phyloP scores from a whole-genome alignment of 2,888 invertebrate genomes.

The Uropetala carovei region DNA sequence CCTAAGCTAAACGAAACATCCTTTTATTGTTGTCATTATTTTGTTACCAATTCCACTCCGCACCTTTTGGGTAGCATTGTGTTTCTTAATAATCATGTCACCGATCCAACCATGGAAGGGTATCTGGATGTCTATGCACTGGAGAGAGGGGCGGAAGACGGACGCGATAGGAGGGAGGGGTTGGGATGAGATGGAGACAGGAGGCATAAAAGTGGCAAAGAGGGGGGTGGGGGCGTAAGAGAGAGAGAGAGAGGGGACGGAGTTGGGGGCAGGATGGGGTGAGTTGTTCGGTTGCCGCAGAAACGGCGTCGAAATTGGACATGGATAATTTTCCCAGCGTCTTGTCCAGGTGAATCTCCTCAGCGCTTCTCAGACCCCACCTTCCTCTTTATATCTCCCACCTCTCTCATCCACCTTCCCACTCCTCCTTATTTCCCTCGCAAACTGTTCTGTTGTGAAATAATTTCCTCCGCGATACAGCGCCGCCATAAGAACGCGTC shows the following conservation, averaged over 20 bases:
- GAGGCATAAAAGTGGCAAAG: neutral
- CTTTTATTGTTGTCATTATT: neutral
- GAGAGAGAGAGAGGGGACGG: neutral
- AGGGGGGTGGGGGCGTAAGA: neutral
- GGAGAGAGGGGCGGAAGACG: neutral
- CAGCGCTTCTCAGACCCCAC: constrained; percentile 60
- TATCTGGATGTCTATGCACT: neutral
- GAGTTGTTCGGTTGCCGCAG: constrained; percentile 30
- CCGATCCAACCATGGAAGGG: constrained; percentile 37
- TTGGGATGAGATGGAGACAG: no score
- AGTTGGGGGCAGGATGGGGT: neutral
- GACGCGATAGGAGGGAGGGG: neutral
- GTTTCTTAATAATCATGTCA: constrained; percentile 53
- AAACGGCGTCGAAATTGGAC: constrained; percentile 50
- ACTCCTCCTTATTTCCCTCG: neutral
- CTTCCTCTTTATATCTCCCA: constrained; percentile 58
- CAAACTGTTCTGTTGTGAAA: neutral
- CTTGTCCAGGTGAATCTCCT: constrained; percentile 21
- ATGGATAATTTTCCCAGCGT: constrained; percentile 56
- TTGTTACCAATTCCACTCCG: neutral
- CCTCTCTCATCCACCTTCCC: constrained; percentile 29
- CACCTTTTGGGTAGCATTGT: neutral
- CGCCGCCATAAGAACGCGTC: no score
- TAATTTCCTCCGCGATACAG: neutral
- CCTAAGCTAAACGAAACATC: neutral